Evolutionary conservation across 2,888 invertebrate genomes (phyloP).

Genomic region (Malthinus seriepunctatus): DNA sequence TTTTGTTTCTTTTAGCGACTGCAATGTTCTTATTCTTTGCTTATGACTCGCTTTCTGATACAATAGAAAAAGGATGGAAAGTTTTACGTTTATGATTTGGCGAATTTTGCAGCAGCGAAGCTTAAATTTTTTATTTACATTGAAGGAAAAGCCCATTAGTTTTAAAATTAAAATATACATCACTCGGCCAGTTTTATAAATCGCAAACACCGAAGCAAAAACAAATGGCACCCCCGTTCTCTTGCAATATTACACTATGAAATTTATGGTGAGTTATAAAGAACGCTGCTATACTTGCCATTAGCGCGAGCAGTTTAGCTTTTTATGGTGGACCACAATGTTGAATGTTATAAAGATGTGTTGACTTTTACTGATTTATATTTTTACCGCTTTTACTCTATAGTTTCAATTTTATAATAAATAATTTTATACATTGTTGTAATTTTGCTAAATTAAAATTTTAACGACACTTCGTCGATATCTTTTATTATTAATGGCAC

Average conservation of each 20-base stretch:
- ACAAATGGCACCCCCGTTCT: slow-evolving; percentile 50
- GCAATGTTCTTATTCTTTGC: slow-evolving; percentile 17
- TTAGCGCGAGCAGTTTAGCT: slow-evolving; percentile 50
- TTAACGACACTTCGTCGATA: too few species aligned
- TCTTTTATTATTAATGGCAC: not conserved
- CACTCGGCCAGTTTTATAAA: slow-evolving; percentile 41
- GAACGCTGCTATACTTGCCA: slow-evolving; percentile 49
- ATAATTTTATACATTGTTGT: not conserved
- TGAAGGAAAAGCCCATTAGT: slow-evolving; percentile 51
- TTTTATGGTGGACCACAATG: slow-evolving; percentile 48
- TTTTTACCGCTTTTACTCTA: slow-evolving; percentile 25
- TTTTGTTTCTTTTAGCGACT: slow-evolving; percentile 19
- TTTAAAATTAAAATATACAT: slow-evolving; percentile 56
- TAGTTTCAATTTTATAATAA: slow-evolving; percentile 3
- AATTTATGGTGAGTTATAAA: slow-evolving; percentile 53
- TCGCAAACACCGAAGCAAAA: slow-evolving; percentile 49
- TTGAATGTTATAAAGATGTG: slow-evolving; percentile 46
- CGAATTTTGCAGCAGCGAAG: slow-evolving; percentile 39
- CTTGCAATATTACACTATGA: slow-evolving; percentile 52
- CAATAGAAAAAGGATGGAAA: slow-evolving; percentile 39
- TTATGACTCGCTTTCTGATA: slow-evolving; percentile 16
- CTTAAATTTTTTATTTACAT: slow-evolving; percentile 51
- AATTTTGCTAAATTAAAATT: not conserved
- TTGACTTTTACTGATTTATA: slow-evolving; percentile 47
- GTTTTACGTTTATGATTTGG: slow-evolving; percentile 44